Conservation (phyloP, 2,797 vertebrate species). For the Dicrostonyx torquatus region DNA sequence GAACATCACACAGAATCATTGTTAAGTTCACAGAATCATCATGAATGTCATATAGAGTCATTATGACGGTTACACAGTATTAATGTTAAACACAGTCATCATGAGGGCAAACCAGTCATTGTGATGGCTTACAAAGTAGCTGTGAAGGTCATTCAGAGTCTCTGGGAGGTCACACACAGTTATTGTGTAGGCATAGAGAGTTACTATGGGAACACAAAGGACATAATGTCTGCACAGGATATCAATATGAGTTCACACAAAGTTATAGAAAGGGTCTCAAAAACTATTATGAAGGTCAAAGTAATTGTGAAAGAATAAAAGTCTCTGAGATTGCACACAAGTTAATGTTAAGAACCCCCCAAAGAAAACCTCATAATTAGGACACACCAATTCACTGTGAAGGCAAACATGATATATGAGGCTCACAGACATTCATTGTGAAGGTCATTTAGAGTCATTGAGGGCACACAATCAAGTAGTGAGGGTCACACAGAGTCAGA, state of each 20-base stretch:
- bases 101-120: neutral
- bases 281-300: neutral
- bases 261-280: neutral
- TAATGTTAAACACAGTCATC: too few species aligned
- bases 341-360: neutral
- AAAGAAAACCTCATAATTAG: neutral
- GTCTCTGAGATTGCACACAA: neutral
- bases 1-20: too few species aligned
- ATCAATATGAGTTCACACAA: neutral
- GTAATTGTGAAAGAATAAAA: neutral
- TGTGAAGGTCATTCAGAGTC: neutral
- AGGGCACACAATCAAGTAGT: neutral
- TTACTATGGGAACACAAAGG: neutral
- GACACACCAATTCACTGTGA: neutral
- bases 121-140: too few species aligned
- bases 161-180: neutral
- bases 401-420: neutral
- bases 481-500: neutral
- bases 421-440: neutral
- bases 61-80: too few species aligned
- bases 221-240: neutral
- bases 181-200: neutral
- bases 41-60: too few species aligned
- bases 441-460: neutral
- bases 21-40: too few species aligned